These are phyloP conservation scores for Poliocrania exsul DNA, from an alignment of 2,797 vertebrate genomes.

Conservation along the genomic window DNA sequence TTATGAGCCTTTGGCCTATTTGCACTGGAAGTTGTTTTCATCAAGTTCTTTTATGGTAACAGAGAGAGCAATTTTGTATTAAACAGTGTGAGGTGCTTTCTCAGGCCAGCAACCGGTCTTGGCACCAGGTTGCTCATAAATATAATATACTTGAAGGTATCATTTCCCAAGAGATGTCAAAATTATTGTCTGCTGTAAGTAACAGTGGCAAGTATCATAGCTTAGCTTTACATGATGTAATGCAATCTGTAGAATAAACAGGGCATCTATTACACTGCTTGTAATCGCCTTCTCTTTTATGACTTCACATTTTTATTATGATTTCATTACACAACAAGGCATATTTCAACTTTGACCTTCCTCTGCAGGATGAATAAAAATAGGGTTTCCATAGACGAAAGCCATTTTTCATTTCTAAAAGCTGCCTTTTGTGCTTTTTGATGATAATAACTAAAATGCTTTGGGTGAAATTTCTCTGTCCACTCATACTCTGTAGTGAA, in stretches of 20 bases:
- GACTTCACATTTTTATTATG: constrained; percentile 21
- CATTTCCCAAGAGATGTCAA: background rate
- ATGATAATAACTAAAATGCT: background rate
- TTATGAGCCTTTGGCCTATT: background rate
- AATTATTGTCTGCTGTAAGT: background rate
- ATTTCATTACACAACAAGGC: constrained; percentile 15
- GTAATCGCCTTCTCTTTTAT: background rate
- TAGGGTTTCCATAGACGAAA: background rate
- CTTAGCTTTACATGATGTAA: background rate
- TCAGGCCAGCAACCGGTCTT: background rate
- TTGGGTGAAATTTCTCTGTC: background rate
- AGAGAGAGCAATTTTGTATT: background rate
- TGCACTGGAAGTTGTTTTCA: background rate
- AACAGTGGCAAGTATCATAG: background rate
- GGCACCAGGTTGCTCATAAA: background rate
- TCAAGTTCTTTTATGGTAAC: background rate
- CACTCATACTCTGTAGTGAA: rapidly evolving
- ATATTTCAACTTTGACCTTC: constrained; percentile 45
- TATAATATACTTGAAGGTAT: background rate
- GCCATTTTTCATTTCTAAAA: constrained; percentile 24
- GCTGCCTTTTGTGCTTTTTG: constrained; percentile 25
- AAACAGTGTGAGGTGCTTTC: background rate
- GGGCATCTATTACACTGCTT: background rate
- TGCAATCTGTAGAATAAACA: background rate
- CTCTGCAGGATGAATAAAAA: constrained; percentile 4